Percentiles rank a stretch among this genome's conserved stretches.
Evolutionary conservation across 2,888 invertebrate species (phyloP).

Genomic region (Lomographa bimaculata): DNA sequence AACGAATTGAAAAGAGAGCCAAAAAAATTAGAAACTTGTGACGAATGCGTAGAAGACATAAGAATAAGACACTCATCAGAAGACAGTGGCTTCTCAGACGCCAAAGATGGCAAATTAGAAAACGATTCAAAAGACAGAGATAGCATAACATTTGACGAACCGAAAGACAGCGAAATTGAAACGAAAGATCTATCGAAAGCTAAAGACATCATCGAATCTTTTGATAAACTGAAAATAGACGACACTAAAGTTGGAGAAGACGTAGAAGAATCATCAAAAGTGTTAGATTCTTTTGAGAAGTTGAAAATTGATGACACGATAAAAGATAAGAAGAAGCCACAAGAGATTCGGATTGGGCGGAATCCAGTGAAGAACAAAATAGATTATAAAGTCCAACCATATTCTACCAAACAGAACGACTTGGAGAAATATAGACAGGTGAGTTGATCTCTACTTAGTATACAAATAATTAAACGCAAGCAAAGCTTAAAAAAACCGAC

Average conservation of each 20-base stretch:
- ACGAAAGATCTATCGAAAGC: no score
- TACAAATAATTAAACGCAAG: no score
- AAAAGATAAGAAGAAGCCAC: slow-evolving; percentile 29
- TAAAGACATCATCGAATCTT: slow-evolving; percentile 38
- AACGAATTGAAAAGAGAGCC: slow-evolving; percentile 9
- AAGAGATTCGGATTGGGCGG: slow-evolving; percentile 13
- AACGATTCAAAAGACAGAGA: no score
- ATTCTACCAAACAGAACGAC: slow-evolving; percentile 9
- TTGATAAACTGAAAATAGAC: slow-evolving; percentile 40
- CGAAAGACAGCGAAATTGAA: no score
- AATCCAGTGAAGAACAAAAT: slow-evolving; percentile 12
- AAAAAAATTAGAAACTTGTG: slow-evolving; percentile 22
- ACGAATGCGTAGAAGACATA: slow-evolving; percentile 53
- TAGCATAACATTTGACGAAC: no score
- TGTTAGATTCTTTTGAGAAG: slow-evolving; percentile 48
- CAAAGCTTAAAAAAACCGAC: no score
- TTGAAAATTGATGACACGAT: slow-evolving; percentile 37
- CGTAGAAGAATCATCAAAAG: slow-evolving; percentile 34
- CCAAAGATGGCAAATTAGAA: slow-evolving; percentile 26
- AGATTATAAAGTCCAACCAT: slow-evolving; percentile 22
- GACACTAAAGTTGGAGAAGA: slow-evolving; percentile 14
- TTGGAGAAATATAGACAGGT: slow-evolving; percentile 3
- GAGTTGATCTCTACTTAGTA: no score
- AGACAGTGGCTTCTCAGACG: slow-evolving; percentile 66
- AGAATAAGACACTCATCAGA: slow-evolving; percentile 54